Conservation (phyloP, 1,140 invertebrate genomes). For the Danaus plexippus region DNA sequence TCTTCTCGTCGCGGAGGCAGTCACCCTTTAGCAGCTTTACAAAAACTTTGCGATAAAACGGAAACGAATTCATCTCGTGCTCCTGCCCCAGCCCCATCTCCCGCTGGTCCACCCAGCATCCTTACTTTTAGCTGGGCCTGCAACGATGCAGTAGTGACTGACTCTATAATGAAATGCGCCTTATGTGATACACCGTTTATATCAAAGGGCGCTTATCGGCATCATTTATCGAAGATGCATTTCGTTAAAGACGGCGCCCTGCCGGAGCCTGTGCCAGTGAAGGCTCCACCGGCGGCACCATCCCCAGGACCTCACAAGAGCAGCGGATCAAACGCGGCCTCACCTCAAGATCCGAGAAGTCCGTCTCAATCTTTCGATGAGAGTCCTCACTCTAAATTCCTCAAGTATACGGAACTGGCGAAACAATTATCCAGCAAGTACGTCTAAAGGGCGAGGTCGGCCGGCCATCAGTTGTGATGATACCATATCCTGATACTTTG, state of each 20-base stretch:
- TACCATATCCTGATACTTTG: slow-evolving; percentile 71
- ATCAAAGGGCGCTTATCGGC: slow-evolving; percentile 96
- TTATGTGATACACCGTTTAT: slow-evolving; percentile 97
- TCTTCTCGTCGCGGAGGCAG: slow-evolving; percentile 78
- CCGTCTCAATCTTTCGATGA: slow-evolving; percentile 83
- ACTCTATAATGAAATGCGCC: slow-evolving; percentile 94
- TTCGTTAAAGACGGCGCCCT: slow-evolving; percentile 93
- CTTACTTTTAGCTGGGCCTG: slow-evolving; percentile 94
- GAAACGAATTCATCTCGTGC: slow-evolving; percentile 77
- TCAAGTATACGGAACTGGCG: slow-evolving; percentile 96
- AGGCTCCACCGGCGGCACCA: slow-evolving; percentile 56
- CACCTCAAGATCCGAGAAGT: slow-evolving; percentile 71
- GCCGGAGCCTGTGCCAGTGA: slow-evolving; percentile 78
- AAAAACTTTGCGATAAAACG: slow-evolving; percentile 95
- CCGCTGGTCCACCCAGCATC: slow-evolving; percentile 83
- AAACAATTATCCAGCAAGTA: slow-evolving; percentile 97
- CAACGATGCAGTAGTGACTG: slow-evolving; percentile 90
- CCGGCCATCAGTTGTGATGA: slow-evolving; percentile 62
- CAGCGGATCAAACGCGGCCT: slow-evolving; percentile 66
- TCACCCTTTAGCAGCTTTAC: slow-evolving; percentile 92
- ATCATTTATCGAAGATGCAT: slow-evolving; percentile 97
- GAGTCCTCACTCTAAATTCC: slow-evolving; percentile 95
- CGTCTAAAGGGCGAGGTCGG: slow-evolving; percentile 73
- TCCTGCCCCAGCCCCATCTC: slow-evolving; percentile 59
- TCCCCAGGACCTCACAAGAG: slow-evolving; percentile 64